Base-by-base conservation (phyloP, 1,140 invertebrate species). In the Yoshiicerus persimilis region DNA sequence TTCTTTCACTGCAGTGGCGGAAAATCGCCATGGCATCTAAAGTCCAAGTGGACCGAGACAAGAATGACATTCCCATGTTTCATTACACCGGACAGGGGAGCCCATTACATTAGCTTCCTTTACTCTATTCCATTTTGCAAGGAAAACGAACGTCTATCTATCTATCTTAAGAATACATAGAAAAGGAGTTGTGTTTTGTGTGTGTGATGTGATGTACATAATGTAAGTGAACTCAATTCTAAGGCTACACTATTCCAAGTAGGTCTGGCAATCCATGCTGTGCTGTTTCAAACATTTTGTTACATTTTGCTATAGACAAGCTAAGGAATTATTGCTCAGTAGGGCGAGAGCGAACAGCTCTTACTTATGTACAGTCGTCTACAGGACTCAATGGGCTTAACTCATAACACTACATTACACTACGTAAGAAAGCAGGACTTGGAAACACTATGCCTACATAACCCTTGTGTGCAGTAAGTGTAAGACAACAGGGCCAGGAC, bases 21-120 rank as follows among this genome's bases (percentile, higher is more conserved):
- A 84, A 84, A 84, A 56, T 84, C 38, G 83, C 75, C 75, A 13
- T 36, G 75, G 75, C 75, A 80, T 80, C 75, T 80, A 80, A 80
- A 80, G 75, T 75, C 64, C 34, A 86, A 87, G 66, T 80, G 86
- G 66, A 87, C 27, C 70, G 86, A 87, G 39, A 80, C 86, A 86
- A 80, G 86, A 87, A 87, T 87, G 86, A 87, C 86, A 87, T 87
- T 80, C 62, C 70, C 86, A 87, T 87, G 70, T 87, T 87, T 87
- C 86, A 87, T 87, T 87, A 87, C 86, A 70, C 66, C 34, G 39
- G 70, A 87, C 70, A 87, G 75, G 84, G 32, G 39, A 86, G 41
- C 47, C 84, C 84, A 86, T 86, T 56, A 30, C 32, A 64, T 86
- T 64, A 38, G 56, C 62, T 39, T 36, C 66, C 86, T 64, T 34